Conservation (phyloP, 2,888 invertebrate genomes). For the Gasteruption jaculator region DNA sequence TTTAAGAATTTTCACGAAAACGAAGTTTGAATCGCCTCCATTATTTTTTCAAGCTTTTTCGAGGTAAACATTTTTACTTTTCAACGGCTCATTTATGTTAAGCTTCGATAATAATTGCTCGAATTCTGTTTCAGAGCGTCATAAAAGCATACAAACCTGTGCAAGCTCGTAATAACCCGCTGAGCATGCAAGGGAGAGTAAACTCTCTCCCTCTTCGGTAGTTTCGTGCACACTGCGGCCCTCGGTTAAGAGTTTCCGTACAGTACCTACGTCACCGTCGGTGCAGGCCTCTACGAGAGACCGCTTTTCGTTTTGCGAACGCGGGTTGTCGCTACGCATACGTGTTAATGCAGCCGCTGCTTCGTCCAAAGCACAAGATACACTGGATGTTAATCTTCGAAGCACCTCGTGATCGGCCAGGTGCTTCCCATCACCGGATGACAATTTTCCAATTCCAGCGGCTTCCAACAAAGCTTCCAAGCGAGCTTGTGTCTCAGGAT, state of each 20-base stretch:
- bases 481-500: constrained; percentile 84
- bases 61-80: too few relatives aligned
- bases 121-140: background rate
- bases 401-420: constrained; percentile 86
- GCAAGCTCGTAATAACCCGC: constrained; percentile 97
- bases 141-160: constrained; percentile 61
- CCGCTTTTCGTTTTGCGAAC: constrained; percentile 62
- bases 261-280: constrained; percentile 91
- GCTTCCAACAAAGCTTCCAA: constrained; percentile 92
- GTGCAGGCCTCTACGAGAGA: constrained; percentile 90
- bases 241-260: constrained; percentile 86
- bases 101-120: too few relatives aligned
- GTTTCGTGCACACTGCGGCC: constrained; percentile 94
- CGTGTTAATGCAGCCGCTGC: constrained; percentile 94
- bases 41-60: too few relatives aligned
- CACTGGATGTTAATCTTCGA: constrained; percentile 80
- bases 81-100: too few relatives aligned
- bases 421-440: constrained; percentile 76
- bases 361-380: constrained; percentile 93
- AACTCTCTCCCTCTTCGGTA: constrained; percentile 94
- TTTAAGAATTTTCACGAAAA: too few relatives aligned
- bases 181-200: constrained; percentile 93
- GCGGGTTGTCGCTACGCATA: constrained; percentile 88
- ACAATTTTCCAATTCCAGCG: constrained; percentile 81
- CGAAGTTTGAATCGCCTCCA: too few relatives aligned